A percentile compares a stretch with the other conserved stretches of the same genome.
These are phyloP conservation scores for Mycogona germanica DNA, from an alignment of 2,888 invertebrate genomes.

Conservation along the genomic window DNA sequence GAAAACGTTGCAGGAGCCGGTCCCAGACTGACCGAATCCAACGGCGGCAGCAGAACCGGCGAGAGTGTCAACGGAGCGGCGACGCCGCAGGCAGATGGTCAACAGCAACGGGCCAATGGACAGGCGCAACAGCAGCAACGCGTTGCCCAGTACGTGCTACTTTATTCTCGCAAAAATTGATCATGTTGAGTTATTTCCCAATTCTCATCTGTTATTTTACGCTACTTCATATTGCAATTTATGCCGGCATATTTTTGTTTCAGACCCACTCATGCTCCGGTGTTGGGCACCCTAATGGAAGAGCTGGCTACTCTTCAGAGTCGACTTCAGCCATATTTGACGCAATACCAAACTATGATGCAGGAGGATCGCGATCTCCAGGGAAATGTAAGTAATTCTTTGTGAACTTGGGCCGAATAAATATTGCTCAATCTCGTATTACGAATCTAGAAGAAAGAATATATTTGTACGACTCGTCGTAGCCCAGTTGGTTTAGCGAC, in stretches of 20 bases:
- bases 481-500: too few species aligned
- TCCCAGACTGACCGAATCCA: background rate
- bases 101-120: background rate
- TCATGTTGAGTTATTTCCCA: background rate
- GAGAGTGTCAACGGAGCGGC: too few species aligned
- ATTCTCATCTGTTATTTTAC: background rate
- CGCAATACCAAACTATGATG: slow-evolving; percentile 48
- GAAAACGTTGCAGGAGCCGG: background rate
- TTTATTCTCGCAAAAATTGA: background rate
- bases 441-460: background rate
- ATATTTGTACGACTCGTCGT: too few species aligned
- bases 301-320: slow-evolving; percentile 42
- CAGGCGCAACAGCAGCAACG: background rate
- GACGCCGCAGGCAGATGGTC: too few species aligned
- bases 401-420: background rate
- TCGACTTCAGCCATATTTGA: slow-evolving; percentile 52
- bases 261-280: slow-evolving; percentile 35
- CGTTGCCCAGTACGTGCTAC: background rate
- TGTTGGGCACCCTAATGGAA: slow-evolving; percentile 45
- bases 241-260: background rate
- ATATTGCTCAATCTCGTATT: background rate
- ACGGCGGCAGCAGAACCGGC: background rate
- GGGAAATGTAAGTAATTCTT: slow-evolving; percentile 31
- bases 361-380: slow-evolving; percentile 45
- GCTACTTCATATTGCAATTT: background rate